Percentiles rank a stretch among this genome's conserved stretches.
phyloP scores from a whole-genome alignment of 2,113 vertebrate species.

The Sinocyclocheilus rhinocerous region DNA sequence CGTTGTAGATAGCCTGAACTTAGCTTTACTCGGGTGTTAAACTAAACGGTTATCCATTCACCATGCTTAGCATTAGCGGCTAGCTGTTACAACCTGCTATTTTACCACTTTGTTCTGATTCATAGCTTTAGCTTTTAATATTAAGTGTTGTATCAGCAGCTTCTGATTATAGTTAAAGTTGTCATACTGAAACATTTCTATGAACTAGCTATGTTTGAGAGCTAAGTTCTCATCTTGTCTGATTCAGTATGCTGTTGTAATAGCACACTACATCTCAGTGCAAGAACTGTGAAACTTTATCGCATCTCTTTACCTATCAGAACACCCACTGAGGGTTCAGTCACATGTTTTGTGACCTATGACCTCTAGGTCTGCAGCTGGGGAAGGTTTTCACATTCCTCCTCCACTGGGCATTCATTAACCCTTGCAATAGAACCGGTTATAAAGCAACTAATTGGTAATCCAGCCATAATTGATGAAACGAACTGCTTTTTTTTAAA shows the following conservation, averaged over 20 bases:
- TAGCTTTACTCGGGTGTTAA: not conserved
- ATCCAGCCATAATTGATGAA: slow-evolving; percentile 44
- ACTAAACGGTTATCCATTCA: slow-evolving; percentile 13
- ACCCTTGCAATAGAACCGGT: slow-evolving; percentile 67
- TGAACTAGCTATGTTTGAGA: not conserved
- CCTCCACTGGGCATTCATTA: slow-evolving; percentile 71
- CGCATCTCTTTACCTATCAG: slow-evolving; percentile 25
- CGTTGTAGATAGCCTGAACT: not conserved
- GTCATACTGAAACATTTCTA: not conserved
- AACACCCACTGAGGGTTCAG: slow-evolving; percentile 72
- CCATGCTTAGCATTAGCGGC: not conserved
- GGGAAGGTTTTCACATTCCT: slow-evolving; percentile 71
- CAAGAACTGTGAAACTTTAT: slow-evolving; percentile 3
- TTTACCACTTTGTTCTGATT: slow-evolving; percentile 46
- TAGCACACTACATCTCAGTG: not conserved
- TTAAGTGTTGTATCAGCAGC: not conserved
- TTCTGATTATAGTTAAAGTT: not conserved
- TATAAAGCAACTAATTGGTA: slow-evolving; percentile 58
- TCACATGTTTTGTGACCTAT: slow-evolving; percentile 73
- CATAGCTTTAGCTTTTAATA: not conserved
- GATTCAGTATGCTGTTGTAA: not conserved
- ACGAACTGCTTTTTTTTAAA: not conserved
- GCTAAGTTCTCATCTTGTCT: not conserved
- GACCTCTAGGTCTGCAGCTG: slow-evolving; percentile 71
- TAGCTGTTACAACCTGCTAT: not conserved